Evolutionary conservation across 2,113 vertebrate species (phyloP).

Genomic region (Callipepla californica): DNA sequence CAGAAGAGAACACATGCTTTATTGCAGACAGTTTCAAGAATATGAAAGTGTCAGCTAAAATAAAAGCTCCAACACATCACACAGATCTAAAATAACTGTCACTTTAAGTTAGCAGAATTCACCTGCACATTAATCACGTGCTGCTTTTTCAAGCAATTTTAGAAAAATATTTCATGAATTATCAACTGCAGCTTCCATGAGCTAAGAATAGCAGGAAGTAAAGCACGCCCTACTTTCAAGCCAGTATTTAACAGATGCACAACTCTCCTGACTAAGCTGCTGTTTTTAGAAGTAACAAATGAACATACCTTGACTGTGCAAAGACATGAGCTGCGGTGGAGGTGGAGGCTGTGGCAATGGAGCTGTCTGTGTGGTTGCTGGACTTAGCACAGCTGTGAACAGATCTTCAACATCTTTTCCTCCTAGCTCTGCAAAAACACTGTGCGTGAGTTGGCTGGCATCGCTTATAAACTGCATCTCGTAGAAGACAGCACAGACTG

Average conservation of each 20-base stretch:
- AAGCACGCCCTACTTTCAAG: background rate
- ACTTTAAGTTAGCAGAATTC: background rate
- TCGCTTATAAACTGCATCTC: background rate
- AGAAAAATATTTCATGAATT: background rate
- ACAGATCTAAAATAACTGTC: background rate
- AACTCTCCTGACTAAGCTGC: background rate
- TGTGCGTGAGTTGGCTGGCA: background rate
- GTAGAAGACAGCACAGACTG: background rate
- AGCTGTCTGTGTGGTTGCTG: conserved; percentile 82
- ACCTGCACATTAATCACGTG: background rate
- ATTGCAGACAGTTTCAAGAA: background rate
- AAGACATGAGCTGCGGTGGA: conserved; percentile 80
- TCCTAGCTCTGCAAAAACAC: conserved; percentile 85
- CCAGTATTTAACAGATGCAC: background rate
- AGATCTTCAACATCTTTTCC: conserved; percentile 97
- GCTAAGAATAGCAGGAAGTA: background rate
- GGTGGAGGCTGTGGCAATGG: conserved; percentile 85
- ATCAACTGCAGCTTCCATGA: background rate
- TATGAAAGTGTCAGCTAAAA: background rate
- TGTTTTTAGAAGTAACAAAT: background rate
- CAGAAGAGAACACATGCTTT: background rate
- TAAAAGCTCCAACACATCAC: background rate
- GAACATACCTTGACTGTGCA: conserved; percentile 83
- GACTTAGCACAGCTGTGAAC: conserved; percentile 95
- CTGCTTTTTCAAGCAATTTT: background rate